phyloP scores from a whole-genome alignment of 2,888 invertebrate species.

The Apodemia hepburni region DNA sequence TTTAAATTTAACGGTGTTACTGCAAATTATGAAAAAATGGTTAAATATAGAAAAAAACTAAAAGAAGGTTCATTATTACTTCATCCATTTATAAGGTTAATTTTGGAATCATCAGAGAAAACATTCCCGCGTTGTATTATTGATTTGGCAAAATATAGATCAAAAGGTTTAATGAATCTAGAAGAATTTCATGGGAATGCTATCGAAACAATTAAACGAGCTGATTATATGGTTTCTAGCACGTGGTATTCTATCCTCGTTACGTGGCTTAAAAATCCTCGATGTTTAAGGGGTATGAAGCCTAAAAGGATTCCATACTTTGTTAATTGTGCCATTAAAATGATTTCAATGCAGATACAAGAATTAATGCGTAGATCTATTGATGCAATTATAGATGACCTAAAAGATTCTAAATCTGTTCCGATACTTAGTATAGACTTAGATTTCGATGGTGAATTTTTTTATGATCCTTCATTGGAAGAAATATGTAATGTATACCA shows the following conservation, averaged over 20 bases:
- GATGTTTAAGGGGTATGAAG: slow-evolving; percentile 62
- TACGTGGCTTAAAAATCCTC: slow-evolving; percentile 71
- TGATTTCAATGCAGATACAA: slow-evolving; percentile 81
- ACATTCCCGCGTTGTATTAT: slow-evolving; percentile 78
- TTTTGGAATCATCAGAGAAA: slow-evolving; percentile 74
- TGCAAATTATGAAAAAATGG: slow-evolving; percentile 77
- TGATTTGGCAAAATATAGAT: slow-evolving; percentile 68
- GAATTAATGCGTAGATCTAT: slow-evolving; percentile 85
- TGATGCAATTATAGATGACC: slow-evolving; percentile 78
- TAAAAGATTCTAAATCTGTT: slow-evolving; percentile 73
- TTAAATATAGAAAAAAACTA: slow-evolving; percentile 77
- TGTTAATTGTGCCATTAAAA: slow-evolving; percentile 64
- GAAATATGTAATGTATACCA: slow-evolving; percentile 80
- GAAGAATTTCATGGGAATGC: slow-evolving; percentile 50
- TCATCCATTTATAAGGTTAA: slow-evolving; percentile 82
- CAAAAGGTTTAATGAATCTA: slow-evolving; percentile 57
- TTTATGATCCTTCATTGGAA: slow-evolving; percentile 80
- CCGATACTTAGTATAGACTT: slow-evolving; percentile 82
- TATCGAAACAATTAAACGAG: slow-evolving; percentile 60
- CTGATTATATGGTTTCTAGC: slow-evolving; percentile 65
- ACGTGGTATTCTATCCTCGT: slow-evolving; percentile 67
- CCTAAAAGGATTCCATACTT: slow-evolving; percentile 57
- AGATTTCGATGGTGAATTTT: slow-evolving; percentile 75
- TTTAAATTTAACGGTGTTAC: too few relatives aligned
- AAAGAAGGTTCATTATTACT: slow-evolving; percentile 79